These are phyloP conservation scores for Sphyrna mokarran DNA, from an alignment of 2,113 vertebrate genomes.

Conservation along the genomic window DNA sequence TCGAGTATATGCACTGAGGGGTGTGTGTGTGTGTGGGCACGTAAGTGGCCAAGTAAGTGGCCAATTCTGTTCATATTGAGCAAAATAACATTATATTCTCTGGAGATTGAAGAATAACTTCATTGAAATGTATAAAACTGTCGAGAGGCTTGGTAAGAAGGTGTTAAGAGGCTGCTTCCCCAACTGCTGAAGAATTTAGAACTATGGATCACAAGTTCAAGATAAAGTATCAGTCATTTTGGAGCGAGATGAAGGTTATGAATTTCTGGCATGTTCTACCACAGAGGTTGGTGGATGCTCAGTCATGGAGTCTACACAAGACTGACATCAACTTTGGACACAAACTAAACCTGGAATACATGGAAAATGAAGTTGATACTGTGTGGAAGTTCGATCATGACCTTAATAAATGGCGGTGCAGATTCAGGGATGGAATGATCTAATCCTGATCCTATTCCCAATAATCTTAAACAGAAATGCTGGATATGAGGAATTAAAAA, in stretches of 20 bases:
- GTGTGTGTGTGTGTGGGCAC: too few species aligned
- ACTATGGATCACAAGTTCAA: too few species aligned
- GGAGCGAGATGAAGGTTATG: neutral
- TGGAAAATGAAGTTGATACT: neutral
- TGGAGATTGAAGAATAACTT: neutral
- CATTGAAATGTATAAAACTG: neutral
- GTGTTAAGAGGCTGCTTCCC: neutral
- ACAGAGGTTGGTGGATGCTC: neutral
- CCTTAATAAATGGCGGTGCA: neutral
- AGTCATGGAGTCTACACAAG: neutral
- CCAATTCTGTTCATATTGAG: neutral
- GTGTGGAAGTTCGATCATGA: neutral
- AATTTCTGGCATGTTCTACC: neutral
- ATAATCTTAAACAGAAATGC: neutral
- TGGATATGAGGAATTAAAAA: too few species aligned
- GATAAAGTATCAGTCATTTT: too few species aligned
- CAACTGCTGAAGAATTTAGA: neutral
- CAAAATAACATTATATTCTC: neutral
- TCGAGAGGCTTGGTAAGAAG: neutral
- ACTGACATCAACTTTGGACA: neutral
- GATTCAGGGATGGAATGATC: neutral
- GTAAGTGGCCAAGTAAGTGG: too few species aligned
- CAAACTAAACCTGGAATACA: neutral
- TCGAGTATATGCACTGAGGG: too few species aligned
- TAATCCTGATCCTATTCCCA: neutral